phyloP scores from a whole-genome alignment of 2,888 invertebrate species.

The Fabriciana adippe region DNA sequence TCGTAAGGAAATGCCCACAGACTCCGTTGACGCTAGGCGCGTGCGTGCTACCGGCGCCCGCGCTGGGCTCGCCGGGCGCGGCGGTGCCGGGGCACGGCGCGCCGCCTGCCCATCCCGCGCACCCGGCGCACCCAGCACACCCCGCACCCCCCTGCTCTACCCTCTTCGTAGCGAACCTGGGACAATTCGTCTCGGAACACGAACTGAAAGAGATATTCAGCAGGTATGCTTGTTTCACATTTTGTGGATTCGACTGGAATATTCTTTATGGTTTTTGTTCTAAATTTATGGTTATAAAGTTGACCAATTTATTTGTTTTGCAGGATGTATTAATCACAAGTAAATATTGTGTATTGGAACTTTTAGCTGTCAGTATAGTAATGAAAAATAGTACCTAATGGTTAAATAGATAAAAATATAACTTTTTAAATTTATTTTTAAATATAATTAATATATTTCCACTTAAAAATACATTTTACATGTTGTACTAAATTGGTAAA shows the following conservation, averaged over 20 bases:
- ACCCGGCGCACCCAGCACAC: constrained; percentile 85
- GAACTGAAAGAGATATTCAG: constrained; percentile 99
- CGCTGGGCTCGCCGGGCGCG: constrained; percentile 94
- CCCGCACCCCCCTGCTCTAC: constrained; percentile 97
- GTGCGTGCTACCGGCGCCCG: constrained; percentile 95
- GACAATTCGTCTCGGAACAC: constrained; percentile 98
- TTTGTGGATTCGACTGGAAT: constrained; percentile 39
- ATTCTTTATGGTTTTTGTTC: neutral
- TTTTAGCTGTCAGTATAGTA: no score
- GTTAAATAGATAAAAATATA: no score
- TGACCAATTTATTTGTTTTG: neutral
- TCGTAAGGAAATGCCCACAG: constrained; percentile 45
- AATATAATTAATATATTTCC: no score
- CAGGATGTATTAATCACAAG: neutral
- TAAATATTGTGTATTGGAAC: no score
- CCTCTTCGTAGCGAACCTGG: constrained; percentile 98
- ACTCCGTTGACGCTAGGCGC: constrained; percentile 84
- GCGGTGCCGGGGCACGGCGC: constrained; percentile 86
- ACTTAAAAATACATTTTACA: no score
- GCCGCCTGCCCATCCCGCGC: constrained; percentile 85
- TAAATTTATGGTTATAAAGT: neutral
- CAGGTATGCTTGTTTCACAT: constrained; percentile 84
- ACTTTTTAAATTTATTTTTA: neutral
- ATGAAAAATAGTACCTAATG: no score
- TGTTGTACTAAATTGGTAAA: neutral